Evolutionary conservation across 1,140 invertebrate genomes (phyloP).

Genomic region (Drosophila tsacasi): DNA sequence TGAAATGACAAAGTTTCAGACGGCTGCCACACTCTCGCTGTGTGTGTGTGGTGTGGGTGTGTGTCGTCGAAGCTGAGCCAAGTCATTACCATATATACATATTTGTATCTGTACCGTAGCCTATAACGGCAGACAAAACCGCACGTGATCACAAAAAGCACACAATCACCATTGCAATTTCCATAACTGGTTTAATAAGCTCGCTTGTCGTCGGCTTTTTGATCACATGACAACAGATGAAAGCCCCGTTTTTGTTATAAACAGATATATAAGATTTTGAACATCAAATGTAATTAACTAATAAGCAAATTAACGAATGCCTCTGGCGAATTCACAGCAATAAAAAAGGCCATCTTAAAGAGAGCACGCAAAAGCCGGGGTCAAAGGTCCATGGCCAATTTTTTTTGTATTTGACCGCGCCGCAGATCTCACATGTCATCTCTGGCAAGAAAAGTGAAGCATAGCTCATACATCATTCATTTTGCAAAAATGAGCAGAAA

Average conservation of each 20-base stretch:
- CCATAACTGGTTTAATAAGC: conserved; percentile 69
- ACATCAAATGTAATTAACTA: conserved; percentile 64
- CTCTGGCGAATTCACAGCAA: conserved; percentile 43
- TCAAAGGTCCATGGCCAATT: conserved; percentile 66
- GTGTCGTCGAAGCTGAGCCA: conserved; percentile 17
- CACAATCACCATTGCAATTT: conserved; percentile 44
- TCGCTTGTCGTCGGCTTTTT: conserved; percentile 24
- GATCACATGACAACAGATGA: conserved; percentile 63
- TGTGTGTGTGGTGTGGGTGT: conserved; percentile 9
- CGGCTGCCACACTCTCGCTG: conserved; percentile 15
- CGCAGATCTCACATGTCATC: conserved; percentile 42
- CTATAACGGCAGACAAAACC: conserved; percentile 36
- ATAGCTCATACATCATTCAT: background rate
- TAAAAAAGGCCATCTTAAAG: conserved; percentile 42
- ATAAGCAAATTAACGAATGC: conserved; percentile 62
- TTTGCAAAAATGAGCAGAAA: background rate
- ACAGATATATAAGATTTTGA: conserved; percentile 4
- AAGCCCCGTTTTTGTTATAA: conserved; percentile 4
- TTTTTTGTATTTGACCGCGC: conserved; percentile 33
- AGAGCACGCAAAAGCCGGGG: conserved; percentile 52
- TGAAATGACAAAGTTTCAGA: conserved; percentile 52
- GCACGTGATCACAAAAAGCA: conserved; percentile 68
- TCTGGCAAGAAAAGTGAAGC: conserved; percentile 12
- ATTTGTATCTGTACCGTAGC: conserved; percentile 11
- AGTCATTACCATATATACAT: conserved; percentile 37